Conservation (phyloP, 2,888 invertebrate genomes). For the Trypoxylon attenuatum region DNA sequence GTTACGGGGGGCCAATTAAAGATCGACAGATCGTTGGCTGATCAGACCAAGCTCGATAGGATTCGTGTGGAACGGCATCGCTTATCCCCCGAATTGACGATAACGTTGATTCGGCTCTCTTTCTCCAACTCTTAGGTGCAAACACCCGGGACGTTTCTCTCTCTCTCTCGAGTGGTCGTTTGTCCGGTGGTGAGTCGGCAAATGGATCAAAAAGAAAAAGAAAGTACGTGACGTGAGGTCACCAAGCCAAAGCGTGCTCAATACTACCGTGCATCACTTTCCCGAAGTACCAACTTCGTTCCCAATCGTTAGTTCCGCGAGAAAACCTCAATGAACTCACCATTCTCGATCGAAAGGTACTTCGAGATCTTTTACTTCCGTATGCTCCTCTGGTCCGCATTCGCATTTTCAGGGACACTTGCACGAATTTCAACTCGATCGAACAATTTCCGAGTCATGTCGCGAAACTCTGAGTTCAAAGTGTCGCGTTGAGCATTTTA, state of each 20-base stretch:
- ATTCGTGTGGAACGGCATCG: too few species aligned
- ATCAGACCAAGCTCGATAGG: too few species aligned
- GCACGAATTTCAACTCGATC: constrained; percentile 26
- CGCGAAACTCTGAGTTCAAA: not conserved
- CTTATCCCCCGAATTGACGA: constrained; percentile 39
- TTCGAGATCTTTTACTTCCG: constrained; percentile 17
- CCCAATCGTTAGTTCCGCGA: too few species aligned
- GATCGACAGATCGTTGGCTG: too few species aligned
- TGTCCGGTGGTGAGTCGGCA: constrained; percentile 24
- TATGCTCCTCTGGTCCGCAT: constrained; percentile 10
- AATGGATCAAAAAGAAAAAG: constrained; percentile 27
- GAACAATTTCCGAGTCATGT: constrained; percentile 23
- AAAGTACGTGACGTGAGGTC: constrained; percentile 64
- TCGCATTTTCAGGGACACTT: constrained; percentile 5
- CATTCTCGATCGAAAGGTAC: constrained; percentile 20
- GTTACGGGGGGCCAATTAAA: too few species aligned
- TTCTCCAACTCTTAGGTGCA: constrained; percentile 51
- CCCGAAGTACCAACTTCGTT: constrained; percentile 20
- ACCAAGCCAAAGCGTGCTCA: constrained; percentile 66
- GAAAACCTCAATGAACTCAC: too few species aligned
- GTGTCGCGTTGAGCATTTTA: too few species aligned
- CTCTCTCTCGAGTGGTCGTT: constrained; percentile 12
- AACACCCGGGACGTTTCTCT: constrained; percentile 22
- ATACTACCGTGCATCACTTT: constrained; percentile 18
- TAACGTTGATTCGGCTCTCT: constrained; percentile 46